A percentile compares a stretch with the other conserved stretches of the same genome.
These are phyloP conservation scores for Micronycteris hirsuta DNA, from an alignment of 2,113 vertebrate genomes.

Conservation along the genomic window DNA sequence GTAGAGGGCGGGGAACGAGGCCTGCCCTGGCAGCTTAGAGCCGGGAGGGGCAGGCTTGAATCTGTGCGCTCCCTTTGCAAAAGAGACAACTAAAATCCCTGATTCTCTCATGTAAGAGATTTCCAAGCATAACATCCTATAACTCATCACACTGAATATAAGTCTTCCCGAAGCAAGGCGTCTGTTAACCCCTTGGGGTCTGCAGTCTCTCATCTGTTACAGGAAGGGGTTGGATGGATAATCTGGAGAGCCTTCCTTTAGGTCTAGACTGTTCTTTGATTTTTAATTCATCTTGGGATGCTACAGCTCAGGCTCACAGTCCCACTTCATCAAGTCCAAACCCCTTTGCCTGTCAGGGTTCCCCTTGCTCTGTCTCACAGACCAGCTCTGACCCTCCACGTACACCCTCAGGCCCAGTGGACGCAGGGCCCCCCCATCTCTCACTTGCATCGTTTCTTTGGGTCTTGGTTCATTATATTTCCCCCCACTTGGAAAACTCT, in stretches of 20 bases:
- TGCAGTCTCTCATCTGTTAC: background rate
- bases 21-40: background rate
- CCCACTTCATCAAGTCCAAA: background rate
- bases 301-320: background rate
- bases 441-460: background rate
- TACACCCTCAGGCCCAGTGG: background rate
- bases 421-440: background rate
- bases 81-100: background rate
- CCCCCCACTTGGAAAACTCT: background rate
- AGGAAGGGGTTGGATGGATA: background rate
- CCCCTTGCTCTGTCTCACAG: background rate
- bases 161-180: background rate
- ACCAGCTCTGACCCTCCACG: background rate
- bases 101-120: background rate
- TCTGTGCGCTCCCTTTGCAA: background rate
- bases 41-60: background rate
- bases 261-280: background rate
- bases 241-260: background rate
- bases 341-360: background rate
- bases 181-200: background rate
- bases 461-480: background rate
- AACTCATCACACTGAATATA: background rate
- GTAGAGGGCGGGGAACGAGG: background rate
- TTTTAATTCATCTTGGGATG: background rate
- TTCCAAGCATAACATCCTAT: background rate